These are phyloP conservation scores for Nibea albiflora DNA, from an alignment of 2,113 vertebrate genomes.

Conservation along the genomic window DNA sequence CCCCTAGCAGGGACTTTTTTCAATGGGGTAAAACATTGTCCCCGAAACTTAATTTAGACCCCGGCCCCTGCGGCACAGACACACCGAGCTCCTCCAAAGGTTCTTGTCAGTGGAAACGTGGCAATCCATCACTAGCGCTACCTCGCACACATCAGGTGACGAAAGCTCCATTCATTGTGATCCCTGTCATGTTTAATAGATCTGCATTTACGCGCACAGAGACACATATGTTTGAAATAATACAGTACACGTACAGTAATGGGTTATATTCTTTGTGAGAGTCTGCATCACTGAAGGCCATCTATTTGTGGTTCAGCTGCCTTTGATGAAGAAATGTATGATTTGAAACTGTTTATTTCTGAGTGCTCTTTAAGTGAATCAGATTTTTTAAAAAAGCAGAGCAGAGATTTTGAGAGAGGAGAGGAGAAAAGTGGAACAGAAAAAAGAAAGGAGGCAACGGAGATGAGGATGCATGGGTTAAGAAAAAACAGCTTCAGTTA, in stretches of 20 bases:
- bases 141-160: background rate
- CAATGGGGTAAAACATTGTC: no score
- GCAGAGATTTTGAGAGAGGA: background rate
- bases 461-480: constrained; percentile 21
- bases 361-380: background rate
- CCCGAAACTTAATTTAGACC: no score
- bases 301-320: background rate
- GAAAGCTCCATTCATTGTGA: constrained; percentile 11
- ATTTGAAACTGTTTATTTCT: constrained; percentile 32
- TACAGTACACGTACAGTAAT: no score
- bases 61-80: no score
- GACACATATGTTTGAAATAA: background rate
- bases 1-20: no score
- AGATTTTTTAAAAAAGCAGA: background rate
- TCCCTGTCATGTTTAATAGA: background rate
- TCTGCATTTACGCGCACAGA: background rate
- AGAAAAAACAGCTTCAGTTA: constrained; percentile 45
- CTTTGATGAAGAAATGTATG: constrained; percentile 30
- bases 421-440: background rate
- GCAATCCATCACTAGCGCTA: background rate
- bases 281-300: constrained; percentile 8
- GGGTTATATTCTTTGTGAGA: background rate
- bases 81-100: no score
- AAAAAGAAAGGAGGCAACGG: constrained; percentile 28
- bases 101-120: no score